Evolutionary conservation across 2,888 invertebrate species (phyloP), one percentile per base, ranked within the genome.

Genomic region (Caenorhabditis virilis): DNA sequence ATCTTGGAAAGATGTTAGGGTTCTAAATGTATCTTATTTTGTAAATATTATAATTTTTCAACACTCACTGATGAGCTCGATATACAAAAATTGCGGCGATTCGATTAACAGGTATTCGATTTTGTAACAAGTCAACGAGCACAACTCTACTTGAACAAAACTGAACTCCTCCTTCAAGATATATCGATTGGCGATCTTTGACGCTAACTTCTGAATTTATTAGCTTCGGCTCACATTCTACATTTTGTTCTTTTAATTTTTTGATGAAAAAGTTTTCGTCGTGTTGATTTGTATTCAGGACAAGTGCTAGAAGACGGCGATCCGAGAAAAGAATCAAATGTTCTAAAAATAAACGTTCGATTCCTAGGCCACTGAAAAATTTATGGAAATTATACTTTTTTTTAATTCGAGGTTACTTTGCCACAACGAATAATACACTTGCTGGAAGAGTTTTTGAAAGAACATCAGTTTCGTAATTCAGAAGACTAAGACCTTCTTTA

Each of bases 121-220:
- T 90, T 84, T 93, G 94, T 51, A 98, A 86, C 73, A 99, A 87
- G 86, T 98, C 98, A 6, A 98, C 93, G 3, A 98, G 93, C 56
- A 98, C 87, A 76, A 98, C 93, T 61, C 95, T 88, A 9, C 95
- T 91, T 2, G 94, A 92, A 33, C 95, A 89, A 86, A 98, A 95
- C 80, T 94, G 89, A 51, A 95, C 89, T 2, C 98, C 98, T 50
- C 98, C 98, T 76, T 91, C 89, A 67, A 92, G 86, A 85, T 98
- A 99, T 38, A 91, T 87, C 52, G 79, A 68, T 48, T 84, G 82
- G 38, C 85, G 84, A 58, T 82, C 78, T 39, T 76, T 76, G n/a
- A 58, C 62, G 13, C 68, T 58, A 13, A 83, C 78, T 20, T 78
- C 79, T 1, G 78, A 59, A 41, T 75, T 82, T 47, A 82, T 69